Percentiles rank a stretch among this genome's conserved stretches.
Evolutionary conservation across 2,797 vertebrate genomes (phyloP).

Genomic region (Coreius guichenoti): DNA sequence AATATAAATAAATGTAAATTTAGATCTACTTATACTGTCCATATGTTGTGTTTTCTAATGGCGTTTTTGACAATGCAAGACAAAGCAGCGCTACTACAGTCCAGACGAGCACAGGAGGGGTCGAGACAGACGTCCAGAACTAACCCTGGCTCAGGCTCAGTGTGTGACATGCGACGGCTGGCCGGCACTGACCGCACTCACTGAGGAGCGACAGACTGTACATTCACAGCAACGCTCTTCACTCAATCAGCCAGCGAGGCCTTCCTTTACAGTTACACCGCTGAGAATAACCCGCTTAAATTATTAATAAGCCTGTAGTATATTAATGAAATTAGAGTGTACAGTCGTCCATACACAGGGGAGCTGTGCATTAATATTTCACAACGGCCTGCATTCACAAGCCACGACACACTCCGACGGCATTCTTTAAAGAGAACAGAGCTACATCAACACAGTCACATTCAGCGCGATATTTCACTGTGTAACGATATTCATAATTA

Average conservation of each 20-base stretch:
- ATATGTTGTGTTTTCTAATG: neutral
- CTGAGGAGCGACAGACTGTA: no score
- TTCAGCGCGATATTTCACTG: neutral
- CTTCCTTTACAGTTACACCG: neutral
- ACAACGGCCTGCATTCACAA: conserved; percentile 64
- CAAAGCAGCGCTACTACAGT: no score
- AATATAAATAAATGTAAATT: neutral
- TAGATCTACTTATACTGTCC: neutral
- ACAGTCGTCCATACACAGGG: conserved; percentile 52
- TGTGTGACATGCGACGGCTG: neutral
- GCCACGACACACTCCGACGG: neutral
- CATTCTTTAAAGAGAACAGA: neutral
- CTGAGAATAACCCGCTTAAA: conserved; percentile 49
- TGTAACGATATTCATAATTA: neutral
- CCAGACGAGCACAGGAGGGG: no score
- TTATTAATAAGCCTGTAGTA: conserved; percentile 69
- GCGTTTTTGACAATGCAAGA: neutral
- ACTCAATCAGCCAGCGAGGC: neutral
- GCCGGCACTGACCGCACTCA: no score
- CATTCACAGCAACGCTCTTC: neutral
- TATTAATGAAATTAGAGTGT: conserved; percentile 62
- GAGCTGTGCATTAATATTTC: conserved; percentile 68
- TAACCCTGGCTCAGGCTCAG: neutral
- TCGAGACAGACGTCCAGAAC: no score
- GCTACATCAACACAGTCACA: neutral